phyloP scores from a whole-genome alignment of 1,140 invertebrate genomes.

The Drosophila arizonae region DNA sequence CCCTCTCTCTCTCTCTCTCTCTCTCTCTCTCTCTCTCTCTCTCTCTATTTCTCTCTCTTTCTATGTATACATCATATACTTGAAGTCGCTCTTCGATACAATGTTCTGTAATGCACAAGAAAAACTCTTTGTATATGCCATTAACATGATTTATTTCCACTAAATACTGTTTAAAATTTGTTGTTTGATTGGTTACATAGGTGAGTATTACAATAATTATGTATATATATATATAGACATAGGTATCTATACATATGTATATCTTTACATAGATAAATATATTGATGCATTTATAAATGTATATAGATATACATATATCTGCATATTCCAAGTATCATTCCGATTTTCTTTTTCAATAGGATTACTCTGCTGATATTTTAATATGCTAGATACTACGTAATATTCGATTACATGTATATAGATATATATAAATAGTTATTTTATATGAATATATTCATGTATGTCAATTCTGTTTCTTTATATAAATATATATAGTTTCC shows the following conservation, averaged over 20 bases:
- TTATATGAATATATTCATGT: constrained; percentile 5
- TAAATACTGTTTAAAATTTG: constrained; percentile 15
- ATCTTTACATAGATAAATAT: too few species aligned
- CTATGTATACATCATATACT: too few species aligned
- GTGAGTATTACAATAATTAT: constrained; percentile 9
- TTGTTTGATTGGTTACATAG: constrained; percentile 16
- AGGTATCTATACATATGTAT: constrained; percentile 7
- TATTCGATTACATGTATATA: constrained; percentile 9
- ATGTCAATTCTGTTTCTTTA: neutral
- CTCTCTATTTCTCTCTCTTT: neutral
- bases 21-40: too few species aligned
- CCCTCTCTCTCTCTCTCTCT: neutral
- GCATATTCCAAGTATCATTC: neutral
- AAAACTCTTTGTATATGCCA: neutral
- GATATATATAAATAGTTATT: neutral
- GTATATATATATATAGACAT: constrained; percentile 7
- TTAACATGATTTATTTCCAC: constrained; percentile 35
- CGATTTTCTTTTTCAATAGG: too few species aligned
- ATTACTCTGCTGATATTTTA: neutral
- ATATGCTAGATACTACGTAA: constrained; percentile 21
- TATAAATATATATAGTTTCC: constrained; percentile 3
- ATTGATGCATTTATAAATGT: neutral
- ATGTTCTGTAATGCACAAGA: too few species aligned
- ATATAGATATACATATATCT: constrained; percentile 1
- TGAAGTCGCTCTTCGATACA: too few species aligned